These are phyloP conservation scores for Copidosoma floridanum DNA, from an alignment of 1,140 invertebrate species.

Conservation along the genomic window DNA sequence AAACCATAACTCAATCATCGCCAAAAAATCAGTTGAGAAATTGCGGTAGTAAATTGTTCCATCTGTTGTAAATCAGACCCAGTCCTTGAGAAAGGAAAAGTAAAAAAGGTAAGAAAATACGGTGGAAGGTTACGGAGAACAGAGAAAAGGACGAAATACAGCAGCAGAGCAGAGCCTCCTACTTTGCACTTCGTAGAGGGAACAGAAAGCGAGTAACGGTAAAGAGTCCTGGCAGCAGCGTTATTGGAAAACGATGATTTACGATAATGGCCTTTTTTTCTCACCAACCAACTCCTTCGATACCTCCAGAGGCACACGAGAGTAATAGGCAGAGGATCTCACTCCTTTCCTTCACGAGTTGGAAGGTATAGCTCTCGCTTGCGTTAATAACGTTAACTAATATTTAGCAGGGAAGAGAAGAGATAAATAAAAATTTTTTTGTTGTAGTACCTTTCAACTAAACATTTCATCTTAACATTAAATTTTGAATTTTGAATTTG, in stretches of 20 bases:
- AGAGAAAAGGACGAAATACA: slow-evolving; percentile 3
- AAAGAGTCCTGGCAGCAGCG: slow-evolving; percentile 53
- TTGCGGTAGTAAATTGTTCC: too few species aligned
- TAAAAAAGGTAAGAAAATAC: neutral
- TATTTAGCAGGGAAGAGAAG: too few species aligned
- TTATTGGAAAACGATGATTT: slow-evolving; percentile 61
- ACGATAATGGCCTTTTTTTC: slow-evolving; percentile 55
- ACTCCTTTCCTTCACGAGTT: slow-evolving; percentile 33
- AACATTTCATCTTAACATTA: too few species aligned
- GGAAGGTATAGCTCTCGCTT: slow-evolving; percentile 41
- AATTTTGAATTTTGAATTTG: too few species aligned
- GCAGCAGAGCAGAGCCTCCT: slow-evolving; percentile 28
- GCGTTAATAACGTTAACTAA: slow-evolving; percentile 59
- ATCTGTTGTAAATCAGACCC: neutral
- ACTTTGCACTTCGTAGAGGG: too few species aligned
- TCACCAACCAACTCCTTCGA: slow-evolving; percentile 1
- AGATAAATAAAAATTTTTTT: too few species aligned
- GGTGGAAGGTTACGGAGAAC: too few species aligned
- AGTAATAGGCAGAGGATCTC: slow-evolving; percentile 22
- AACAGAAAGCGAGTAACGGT: slow-evolving; percentile 29
- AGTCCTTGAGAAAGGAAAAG: slow-evolving; percentile 34
- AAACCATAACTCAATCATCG: too few species aligned
- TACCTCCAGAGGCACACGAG: slow-evolving; percentile 12
- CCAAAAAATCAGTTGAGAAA: too few species aligned
- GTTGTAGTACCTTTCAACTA: too few species aligned